A percentile compares a stretch with the other conserved stretches of the same genome.
Evolutionary conservation across 2,113 vertebrate species (phyloP).

Genomic region (Nestor notabilis): DNA sequence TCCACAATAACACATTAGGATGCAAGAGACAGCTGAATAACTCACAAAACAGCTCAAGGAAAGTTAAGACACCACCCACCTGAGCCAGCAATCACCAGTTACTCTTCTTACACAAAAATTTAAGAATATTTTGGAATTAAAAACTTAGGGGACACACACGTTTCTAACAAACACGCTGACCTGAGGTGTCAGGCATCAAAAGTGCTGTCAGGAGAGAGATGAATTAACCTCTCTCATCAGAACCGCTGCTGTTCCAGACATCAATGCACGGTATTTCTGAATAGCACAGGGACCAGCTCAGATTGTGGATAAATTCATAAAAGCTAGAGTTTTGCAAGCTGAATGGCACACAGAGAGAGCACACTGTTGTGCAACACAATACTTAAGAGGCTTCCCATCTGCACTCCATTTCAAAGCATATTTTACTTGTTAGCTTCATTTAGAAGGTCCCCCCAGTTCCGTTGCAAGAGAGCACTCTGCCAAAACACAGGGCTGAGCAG

Average conservation of each 20-base stretch:
- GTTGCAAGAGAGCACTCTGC: neutral
- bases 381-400: constrained; percentile 45
- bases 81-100: neutral
- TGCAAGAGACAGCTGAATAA: neutral
- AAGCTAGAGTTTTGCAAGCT: neutral
- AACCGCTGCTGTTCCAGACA: neutral
- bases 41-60: neutral
- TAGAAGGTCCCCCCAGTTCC: constrained; percentile 32
- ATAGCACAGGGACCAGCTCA: neutral
- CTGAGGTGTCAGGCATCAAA: neutral
- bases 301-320: neutral
- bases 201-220: neutral
- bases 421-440: constrained; percentile 64
- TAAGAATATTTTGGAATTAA: neutral
- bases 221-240: neutral
- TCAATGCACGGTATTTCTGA: neutral
- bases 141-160: neutral
- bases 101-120: neutral
- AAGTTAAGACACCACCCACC: neutral
- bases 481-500: constrained; percentile 24
- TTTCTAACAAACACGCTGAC: neutral
- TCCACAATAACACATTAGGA: neutral
- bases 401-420: constrained; percentile 59
- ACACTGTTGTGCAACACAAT: constrained; percentile 39
- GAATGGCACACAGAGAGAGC: neutral